These are phyloP conservation scores for Pyxicephalus adspersus DNA, from an alignment of 2,113 vertebrate species.

Conservation along the genomic window DNA sequence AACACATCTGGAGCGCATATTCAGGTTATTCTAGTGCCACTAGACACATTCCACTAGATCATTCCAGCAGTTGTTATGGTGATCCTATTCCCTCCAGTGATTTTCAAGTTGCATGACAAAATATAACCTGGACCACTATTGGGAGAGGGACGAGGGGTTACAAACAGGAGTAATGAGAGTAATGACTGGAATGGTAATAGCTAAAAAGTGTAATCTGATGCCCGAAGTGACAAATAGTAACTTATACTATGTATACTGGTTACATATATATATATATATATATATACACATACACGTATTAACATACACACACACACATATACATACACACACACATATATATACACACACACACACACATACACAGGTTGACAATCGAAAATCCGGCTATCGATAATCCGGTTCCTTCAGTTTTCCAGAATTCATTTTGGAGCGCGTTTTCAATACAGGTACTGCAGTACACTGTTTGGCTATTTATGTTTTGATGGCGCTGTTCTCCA, in stretches of 20 bases:
- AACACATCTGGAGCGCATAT: constrained; percentile 99
- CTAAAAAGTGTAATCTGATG: constrained; percentile 54
- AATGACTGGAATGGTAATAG: constrained; percentile 53
- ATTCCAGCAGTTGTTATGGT: constrained; percentile 93
- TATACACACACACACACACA: too few relatives aligned
- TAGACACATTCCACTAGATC: constrained; percentile 94
- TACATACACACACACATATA: too few relatives aligned
- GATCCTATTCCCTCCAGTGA: constrained; percentile 95
- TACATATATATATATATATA: too few relatives aligned
- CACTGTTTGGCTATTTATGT: too few relatives aligned
- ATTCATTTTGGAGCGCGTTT: too few relatives aligned
- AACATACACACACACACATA: too few relatives aligned
- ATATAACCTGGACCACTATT: constrained; percentile 89
- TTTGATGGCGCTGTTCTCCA: too few relatives aligned
- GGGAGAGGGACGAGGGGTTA: constrained; percentile 62
- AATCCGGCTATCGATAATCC: too few relatives aligned
- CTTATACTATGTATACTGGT: background rate
- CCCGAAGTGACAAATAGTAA: background rate
- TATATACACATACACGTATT: too few relatives aligned
- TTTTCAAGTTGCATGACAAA: constrained; percentile 98
- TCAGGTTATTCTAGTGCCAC: constrained; percentile 96
- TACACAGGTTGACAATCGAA: too few relatives aligned
- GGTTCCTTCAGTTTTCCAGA: too few relatives aligned
- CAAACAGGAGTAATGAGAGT: constrained; percentile 47
- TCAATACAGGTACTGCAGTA: too few relatives aligned